phyloP scores from a whole-genome alignment of 2,113 vertebrate genomes.

The Tenebrosternarchus preto region DNA sequence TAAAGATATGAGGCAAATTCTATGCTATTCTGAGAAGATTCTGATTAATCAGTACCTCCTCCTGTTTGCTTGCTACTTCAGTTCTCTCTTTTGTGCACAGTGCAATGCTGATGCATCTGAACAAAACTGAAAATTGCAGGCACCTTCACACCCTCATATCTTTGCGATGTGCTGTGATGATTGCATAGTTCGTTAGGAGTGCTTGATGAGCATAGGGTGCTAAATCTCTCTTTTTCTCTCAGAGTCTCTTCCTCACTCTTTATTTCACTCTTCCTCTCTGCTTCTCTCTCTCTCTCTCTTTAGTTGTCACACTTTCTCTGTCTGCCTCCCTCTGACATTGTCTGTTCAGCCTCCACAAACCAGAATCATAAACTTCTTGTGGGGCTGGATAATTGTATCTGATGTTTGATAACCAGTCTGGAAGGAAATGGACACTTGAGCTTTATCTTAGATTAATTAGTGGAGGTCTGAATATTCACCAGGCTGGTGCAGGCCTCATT shows the following conservation, averaged over 20 bases:
- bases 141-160: too few relatives aligned
- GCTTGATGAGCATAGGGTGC: neutral
- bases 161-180: too few relatives aligned
- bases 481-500: neutral
- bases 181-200: too few relatives aligned
- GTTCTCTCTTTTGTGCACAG: too few relatives aligned
- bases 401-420: neutral
- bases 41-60: too few relatives aligned
- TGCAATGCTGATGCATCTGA: too few relatives aligned
- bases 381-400: neutral
- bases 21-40: too few relatives aligned
- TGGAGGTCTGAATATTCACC: neutral
- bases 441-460: constrained; percentile 16
- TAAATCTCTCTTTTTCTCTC: neutral
- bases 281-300: neutral
- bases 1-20: too few relatives aligned
- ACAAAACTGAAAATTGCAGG: too few relatives aligned
- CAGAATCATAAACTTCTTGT: neutral
- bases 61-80: too few relatives aligned
- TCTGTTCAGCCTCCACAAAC: neutral
- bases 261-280: neutral
- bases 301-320: neutral
- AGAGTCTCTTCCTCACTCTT: neutral
- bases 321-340: neutral
- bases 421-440: neutral